phyloP scores from a whole-genome alignment of 2,797 vertebrate genomes.

The Delichon dasypus region DNA sequence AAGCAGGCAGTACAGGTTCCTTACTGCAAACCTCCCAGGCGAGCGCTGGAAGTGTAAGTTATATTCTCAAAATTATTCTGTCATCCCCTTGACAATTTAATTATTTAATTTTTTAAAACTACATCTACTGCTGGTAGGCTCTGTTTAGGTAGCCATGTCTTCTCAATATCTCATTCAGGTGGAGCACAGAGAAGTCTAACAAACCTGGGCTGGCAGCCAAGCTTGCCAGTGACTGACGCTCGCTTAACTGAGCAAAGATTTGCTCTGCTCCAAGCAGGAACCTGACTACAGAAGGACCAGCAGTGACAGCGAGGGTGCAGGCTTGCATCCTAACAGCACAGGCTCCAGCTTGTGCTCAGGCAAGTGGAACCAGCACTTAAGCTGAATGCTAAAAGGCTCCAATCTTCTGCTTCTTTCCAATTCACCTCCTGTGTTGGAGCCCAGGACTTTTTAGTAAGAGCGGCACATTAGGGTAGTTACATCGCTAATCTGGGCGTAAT shows the following conservation, averaged over 20 bases:
- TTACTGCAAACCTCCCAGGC: not conserved
- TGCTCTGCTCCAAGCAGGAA: conserved; percentile 74
- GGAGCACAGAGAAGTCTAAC: conserved; percentile 74
- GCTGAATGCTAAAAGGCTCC: conserved; percentile 71
- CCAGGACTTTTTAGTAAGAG: conserved; percentile 50
- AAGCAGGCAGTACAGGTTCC: not conserved
- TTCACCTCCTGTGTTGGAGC: conserved; percentile 58
- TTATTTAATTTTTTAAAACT: conserved; percentile 11
- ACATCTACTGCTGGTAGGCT: conserved; percentile 38
- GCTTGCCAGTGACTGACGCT: conserved; percentile 70
- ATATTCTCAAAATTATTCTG: conserved; percentile 69
- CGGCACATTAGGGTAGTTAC: conserved; percentile 54
- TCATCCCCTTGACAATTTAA: conserved; percentile 68
- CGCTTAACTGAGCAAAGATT: conserved; percentile 78
- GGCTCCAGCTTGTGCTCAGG: conserved; percentile 73
- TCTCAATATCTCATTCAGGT: conserved; percentile 88
- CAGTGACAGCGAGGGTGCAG: conserved; percentile 68
- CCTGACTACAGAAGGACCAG: conserved; percentile 60
- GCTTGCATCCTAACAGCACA: conserved; percentile 71
- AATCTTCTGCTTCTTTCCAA: conserved; percentile 38
- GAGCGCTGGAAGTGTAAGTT: not conserved
- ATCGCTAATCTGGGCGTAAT: conserved; percentile 31
- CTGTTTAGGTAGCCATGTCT: conserved; percentile 69
- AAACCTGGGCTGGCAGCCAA: conserved; percentile 72
- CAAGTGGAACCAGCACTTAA: conserved; percentile 71